A percentile compares a stretch with the other conserved stretches of the same genome.
Conservation (phyloP, 92 coral and sea anemone species). For the Phymanthus crucifer region DNA sequence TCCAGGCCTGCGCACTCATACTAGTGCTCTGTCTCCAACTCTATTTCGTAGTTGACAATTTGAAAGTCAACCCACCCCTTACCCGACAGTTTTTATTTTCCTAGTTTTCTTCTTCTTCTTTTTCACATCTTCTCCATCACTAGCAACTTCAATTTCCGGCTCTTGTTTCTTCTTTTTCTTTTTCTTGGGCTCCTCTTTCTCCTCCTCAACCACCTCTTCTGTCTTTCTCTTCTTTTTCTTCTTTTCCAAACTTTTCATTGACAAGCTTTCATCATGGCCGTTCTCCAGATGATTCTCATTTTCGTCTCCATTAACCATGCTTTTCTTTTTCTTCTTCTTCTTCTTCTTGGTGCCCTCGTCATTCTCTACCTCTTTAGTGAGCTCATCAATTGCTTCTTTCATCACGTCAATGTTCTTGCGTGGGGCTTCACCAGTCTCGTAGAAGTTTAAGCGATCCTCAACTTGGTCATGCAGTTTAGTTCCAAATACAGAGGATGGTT, state of each 20-base stretch:
- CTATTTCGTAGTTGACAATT: no score
- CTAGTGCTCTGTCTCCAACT: no score
- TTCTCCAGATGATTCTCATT: slow-evolving; percentile 25
- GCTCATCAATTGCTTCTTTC: slow-evolving; percentile 94
- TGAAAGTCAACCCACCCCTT: neutral
- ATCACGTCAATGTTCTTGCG: slow-evolving; percentile 91
- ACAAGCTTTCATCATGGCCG: slow-evolving; percentile 40
- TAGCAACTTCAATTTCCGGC: slow-evolving; percentile 1
- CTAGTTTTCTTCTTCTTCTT: slow-evolving; percentile 35
- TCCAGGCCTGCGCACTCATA: no score
- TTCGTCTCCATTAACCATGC: slow-evolving; percentile 39
- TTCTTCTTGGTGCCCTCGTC: slow-evolving; percentile 34
- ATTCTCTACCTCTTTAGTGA: slow-evolving; percentile 46
- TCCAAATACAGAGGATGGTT: slow-evolving; percentile 87
- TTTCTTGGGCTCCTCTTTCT: slow-evolving; percentile 22
- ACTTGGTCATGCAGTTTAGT: slow-evolving; percentile 92
- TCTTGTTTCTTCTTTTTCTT: slow-evolving; percentile 38
- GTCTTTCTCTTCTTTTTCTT: slow-evolving; percentile 62
- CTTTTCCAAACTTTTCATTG: slow-evolving; percentile 39
- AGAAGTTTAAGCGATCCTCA: slow-evolving; percentile 93
- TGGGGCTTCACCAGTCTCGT: slow-evolving; percentile 94
- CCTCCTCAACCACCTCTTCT: slow-evolving; percentile 37
- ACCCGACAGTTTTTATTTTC: slow-evolving; percentile 9
- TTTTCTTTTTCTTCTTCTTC: slow-evolving; percentile 78
- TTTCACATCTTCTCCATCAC: slow-evolving; percentile 6